These are phyloP conservation scores for Vidua macroura DNA, from an alignment of 2,113 vertebrate species.

Conservation along the genomic window DNA sequence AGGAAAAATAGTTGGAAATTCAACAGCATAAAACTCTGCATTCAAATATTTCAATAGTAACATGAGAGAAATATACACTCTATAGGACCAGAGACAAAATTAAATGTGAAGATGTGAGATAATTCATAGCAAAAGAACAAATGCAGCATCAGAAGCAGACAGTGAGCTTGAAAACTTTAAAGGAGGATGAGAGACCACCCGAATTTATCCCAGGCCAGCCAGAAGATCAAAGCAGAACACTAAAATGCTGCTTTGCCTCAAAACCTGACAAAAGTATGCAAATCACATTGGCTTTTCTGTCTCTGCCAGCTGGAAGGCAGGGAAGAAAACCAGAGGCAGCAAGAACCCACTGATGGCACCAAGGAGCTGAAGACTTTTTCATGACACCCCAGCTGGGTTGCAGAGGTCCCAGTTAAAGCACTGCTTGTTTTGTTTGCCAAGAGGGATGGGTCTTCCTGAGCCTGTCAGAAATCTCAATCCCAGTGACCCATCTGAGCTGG, in stretches of 20 bases:
- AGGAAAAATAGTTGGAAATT: constrained; percentile 1
- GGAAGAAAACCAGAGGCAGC: neutral
- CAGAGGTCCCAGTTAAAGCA: neutral
- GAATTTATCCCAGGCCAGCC: neutral
- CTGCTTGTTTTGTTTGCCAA: neutral
- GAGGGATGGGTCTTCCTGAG: neutral
- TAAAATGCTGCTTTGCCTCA: neutral
- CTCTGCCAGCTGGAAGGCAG: neutral
- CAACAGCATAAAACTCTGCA: neutral
- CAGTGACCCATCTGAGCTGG: neutral
- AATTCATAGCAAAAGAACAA: constrained; percentile 14
- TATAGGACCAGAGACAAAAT: neutral
- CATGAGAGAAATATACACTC: neutral
- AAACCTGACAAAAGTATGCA: constrained; percentile 1
- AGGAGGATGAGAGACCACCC: neutral
- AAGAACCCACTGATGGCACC: neutral
- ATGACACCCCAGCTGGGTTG: neutral
- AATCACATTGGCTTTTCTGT: neutral
- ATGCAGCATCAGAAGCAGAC: neutral
- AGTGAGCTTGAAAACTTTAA: neutral
- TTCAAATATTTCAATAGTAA: neutral
- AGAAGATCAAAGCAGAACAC: neutral
- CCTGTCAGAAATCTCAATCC: neutral
- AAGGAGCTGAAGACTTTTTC: neutral
- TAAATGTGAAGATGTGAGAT: neutral